Evolutionary conservation across 2,888 invertebrate species (phyloP), one percentile per base, ranked within the genome.

Genomic region (Epicampocera succincta): DNA sequence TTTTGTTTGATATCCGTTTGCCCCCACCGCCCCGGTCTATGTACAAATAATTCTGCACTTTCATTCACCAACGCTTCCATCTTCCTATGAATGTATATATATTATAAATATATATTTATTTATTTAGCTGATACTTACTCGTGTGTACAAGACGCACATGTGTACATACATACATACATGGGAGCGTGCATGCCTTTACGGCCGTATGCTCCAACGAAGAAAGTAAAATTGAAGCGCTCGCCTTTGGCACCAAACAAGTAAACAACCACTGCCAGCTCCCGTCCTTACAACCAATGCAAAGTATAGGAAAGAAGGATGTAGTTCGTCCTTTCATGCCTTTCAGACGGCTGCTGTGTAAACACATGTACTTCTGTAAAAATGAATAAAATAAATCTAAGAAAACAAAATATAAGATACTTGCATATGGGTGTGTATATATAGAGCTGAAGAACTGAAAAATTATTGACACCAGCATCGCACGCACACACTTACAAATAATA

Each of bases 211-310:
- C 78, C 61, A 78, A 78, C 75, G 50, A 71, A 78, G 69, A 82
- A 78, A 78, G 74, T 75, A 71, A 82, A 82, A 82, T 78, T 82
- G 66, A 82, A 82, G 74, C 66, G 74, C 78, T 56, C 54, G 78
- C 78, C 82, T 74, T 78, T 65, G 78, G 78, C 78, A 75, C 58
- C 74, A 78, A 78, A 74, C 66, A 82, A 78, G 74, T 78, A 78
- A 78, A 78, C 78, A 82, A 61, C 69, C 73, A 65, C 74, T 71
- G 17, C 46, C 50, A 71, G 61, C n/a, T n/a, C n/a, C n/a, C 52
- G 33, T 73, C 46, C 46, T 61, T 60, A 60, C 66, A 78, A 52
- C 60, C 72, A 42, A 71, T 68, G 38, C 60, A 78, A 68, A 40
- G 33, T 29, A 3, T 65, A 42, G n/a, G n/a, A n/a, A 48, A n/a